Conservation (phyloP, 2,797 vertebrate species). For the Spatula versicolor region DNA sequence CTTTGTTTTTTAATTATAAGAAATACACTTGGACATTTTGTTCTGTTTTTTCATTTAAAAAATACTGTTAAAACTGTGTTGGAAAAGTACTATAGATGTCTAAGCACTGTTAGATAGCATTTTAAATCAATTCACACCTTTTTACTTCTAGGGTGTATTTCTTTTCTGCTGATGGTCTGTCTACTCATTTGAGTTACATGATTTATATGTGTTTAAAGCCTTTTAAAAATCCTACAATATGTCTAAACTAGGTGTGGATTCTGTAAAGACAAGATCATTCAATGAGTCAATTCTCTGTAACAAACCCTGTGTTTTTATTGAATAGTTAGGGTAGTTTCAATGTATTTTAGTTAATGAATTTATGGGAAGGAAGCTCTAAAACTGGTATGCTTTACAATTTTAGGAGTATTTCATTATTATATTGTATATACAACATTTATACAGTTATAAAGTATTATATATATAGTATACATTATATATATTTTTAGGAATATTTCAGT, state of each 20-base stretch:
- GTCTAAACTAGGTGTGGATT: neutral
- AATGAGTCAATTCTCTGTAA: neutral
- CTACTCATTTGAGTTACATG: neutral
- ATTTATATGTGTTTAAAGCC: neutral
- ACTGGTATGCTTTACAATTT: neutral
- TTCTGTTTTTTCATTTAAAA: neutral
- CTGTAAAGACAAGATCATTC: neutral
- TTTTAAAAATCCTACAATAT: neutral
- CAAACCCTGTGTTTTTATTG: neutral
- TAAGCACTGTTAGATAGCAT: neutral
- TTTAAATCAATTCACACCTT: neutral
- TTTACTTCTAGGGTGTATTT: neutral
- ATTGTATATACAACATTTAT: too few relatives aligned
- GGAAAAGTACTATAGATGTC: neutral
- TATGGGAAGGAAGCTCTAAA: neutral
- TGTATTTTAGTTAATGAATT: neutral
- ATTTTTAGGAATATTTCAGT: too few relatives aligned
- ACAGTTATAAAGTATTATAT: too few relatives aligned
- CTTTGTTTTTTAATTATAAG: neutral
- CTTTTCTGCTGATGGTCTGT: neutral
- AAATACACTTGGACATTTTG: neutral
- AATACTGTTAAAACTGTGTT: neutral
- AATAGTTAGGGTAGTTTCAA: neutral
- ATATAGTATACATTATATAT: too few relatives aligned
- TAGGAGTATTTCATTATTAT: neutral